Evolutionary conservation across 2,113 vertebrate genomes (phyloP), one percentile per base, ranked within the genome.

Genomic region (Etia nguti): DNA sequence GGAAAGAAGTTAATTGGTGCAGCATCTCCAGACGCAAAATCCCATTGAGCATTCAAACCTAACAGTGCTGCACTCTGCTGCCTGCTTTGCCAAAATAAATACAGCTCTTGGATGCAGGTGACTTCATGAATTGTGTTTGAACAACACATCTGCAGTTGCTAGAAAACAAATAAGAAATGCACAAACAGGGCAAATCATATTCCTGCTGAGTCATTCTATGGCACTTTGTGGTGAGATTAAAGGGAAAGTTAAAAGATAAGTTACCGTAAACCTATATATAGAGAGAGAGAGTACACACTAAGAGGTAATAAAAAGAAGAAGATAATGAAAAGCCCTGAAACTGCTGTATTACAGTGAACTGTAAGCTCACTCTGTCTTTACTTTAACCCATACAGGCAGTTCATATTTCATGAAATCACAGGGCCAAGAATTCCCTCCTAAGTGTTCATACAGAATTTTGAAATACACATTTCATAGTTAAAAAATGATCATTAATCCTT

Each of bases 71-170:
- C 68, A 3, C 60, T 20, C 36, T 26, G 43, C 43, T 59, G 60
- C 68, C 56, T 26, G 60, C 52, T 79, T 57, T 52, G 84, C 88
- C 90, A 93, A 91, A 81, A 83, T 59, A 86, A 87, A 83, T 54
- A 65, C 11, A 73, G 83, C 6, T 48, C 22, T 70, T 88, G 86
- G 86, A 81, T 68, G 20, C 81, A 87, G 62, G 88, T 82, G 85
- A 80, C 83, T 86, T 73, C 24, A 10, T 68, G 2, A 85, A 68
- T 41, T 56, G 56, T 73, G 80, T 88, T 93, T 93, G 81, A 88
- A 89, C 79, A 70, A 80, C 41, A 62, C n/a, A 4, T 60, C 77
- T 56, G 65, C 5, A 29, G 92, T 92, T 92, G 88, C 92, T 92
- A 94, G 70, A 84, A 65, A 86, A 91, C 68, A 92, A 55, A 82